phyloP scores from a whole-genome alignment of 2,888 invertebrate genomes.

The Mamestra brassicae region DNA sequence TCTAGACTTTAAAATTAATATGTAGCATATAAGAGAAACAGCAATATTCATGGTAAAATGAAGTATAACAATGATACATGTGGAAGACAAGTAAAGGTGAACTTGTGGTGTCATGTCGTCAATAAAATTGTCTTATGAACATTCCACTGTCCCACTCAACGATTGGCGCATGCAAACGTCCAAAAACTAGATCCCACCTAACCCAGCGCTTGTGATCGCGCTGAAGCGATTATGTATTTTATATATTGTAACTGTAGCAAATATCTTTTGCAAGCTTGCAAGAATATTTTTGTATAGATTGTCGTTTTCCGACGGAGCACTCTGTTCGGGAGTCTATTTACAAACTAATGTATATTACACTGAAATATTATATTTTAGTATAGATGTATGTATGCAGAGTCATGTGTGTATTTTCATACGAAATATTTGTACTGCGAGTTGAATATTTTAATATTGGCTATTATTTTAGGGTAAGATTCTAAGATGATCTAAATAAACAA shows the following conservation, averaged over 20 bases:
- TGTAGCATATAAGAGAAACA: conserved; percentile 67
- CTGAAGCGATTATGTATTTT: conserved; percentile 73
- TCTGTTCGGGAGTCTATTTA: conserved; percentile 85
- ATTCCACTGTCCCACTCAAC: conserved; percentile 84
- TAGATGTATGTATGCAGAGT: conserved; percentile 89
- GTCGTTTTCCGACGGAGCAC: conserved; percentile 79
- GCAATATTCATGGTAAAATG: conserved; percentile 66
- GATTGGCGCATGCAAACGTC: conserved; percentile 82
- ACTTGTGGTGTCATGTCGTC: conserved; percentile 74
- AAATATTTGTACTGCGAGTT: conserved; percentile 87
- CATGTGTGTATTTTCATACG: conserved; percentile 89
- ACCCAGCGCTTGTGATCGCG: conserved; percentile 77
- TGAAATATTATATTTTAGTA: conserved; percentile 86
- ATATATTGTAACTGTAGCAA: conserved; percentile 74
- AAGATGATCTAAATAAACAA: conserved; percentile 84
- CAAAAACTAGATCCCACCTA: conserved; percentile 89
- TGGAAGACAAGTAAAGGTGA: conserved; percentile 74
- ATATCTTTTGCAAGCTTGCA: conserved; percentile 79
- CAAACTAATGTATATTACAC: conserved; percentile 87
- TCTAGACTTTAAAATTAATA: conserved; percentile 65
- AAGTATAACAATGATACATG: conserved; percentile 51
- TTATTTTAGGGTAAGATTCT: conserved; percentile 86
- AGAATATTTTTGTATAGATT: conserved; percentile 88
- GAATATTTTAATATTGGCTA: conserved; percentile 90
- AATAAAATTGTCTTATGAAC: conserved; percentile 76